Percentiles rank a stretch among this genome's conserved stretches.
These are phyloP conservation scores for Polydesmus complanatus DNA, from an alignment of 2,888 invertebrate species.

Conservation along the genomic window DNA sequence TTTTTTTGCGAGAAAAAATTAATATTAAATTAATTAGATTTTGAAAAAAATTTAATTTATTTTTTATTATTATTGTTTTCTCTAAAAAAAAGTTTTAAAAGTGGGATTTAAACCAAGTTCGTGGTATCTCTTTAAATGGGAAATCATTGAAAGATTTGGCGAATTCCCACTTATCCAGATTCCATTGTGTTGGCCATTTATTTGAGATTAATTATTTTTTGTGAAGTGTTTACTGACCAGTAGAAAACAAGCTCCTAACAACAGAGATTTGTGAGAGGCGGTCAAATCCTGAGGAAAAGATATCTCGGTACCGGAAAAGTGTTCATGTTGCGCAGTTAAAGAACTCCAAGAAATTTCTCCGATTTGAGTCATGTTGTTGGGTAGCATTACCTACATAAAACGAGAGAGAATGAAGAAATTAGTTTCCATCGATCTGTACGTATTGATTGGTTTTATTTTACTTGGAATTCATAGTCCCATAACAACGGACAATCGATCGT, in stretches of 20 bases:
- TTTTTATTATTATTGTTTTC: no score
- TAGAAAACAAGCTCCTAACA: slow-evolving; percentile 14
- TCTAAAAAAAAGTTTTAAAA: no score
- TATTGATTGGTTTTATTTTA: not conserved
- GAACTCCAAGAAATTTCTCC: slow-evolving; percentile 15
- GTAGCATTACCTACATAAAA: slow-evolving; percentile 7
- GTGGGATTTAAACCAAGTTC: no score
- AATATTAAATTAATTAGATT: no score
- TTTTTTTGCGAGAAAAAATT: no score
- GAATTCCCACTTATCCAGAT: no score
- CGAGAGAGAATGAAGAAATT: not conserved
- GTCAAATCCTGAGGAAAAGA: slow-evolving; percentile 12
- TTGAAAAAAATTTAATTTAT: no score
- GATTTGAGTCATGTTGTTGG: slow-evolving; percentile 2
- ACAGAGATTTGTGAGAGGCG: slow-evolving; percentile 4
- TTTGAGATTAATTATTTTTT: no score
- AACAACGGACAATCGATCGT: slow-evolving; percentile 12
- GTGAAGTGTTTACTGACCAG: slow-evolving; percentile 1
- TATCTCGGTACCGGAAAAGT: slow-evolving; percentile 12
- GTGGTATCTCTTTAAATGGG: no score
- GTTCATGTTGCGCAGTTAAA: slow-evolving; percentile 11
- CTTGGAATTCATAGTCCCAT: slow-evolving; percentile 16
- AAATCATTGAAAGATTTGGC: no score
- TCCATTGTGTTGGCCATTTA: no score
- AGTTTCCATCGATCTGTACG: not conserved